Conservation (phyloP, 2,113 vertebrate genomes). For the Ptilonorhynchus violaceus region DNA sequence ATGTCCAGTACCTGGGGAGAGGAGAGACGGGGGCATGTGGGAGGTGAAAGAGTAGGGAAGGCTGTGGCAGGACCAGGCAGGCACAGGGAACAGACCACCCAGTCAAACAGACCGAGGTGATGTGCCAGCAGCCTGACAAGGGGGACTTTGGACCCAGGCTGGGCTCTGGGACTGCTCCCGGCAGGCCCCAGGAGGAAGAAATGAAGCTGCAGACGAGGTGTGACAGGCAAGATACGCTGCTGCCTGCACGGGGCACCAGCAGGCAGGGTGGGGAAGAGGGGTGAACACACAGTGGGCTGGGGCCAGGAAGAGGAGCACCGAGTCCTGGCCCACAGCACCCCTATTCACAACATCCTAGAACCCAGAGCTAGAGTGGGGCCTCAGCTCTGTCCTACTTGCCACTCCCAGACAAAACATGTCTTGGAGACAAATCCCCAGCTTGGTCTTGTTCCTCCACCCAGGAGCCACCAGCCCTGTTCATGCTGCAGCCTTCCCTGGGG, state of each 20-base stretch:
- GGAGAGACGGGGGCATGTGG: neutral
- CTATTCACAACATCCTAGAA: neutral
- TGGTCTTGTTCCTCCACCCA: neutral
- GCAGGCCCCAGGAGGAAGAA: neutral
- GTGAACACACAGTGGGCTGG: neutral
- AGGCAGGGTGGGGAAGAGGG: neutral
- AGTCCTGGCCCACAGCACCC: neutral
- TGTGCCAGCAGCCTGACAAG: neutral
- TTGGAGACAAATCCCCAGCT: neutral
- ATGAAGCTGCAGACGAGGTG: neutral
- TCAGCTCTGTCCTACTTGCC: neutral
- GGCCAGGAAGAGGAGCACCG: neutral
- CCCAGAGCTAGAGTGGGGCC: neutral
- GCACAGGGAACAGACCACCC: neutral
- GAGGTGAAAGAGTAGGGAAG: neutral
- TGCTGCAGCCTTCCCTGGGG: neutral
- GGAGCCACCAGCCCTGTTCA: neutral
- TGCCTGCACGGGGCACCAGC: neutral
- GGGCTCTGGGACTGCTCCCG: neutral
- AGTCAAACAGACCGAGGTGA: neutral
- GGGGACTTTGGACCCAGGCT: neutral
- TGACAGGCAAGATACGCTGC: neutral
- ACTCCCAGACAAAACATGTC: neutral
- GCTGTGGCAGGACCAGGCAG: neutral
- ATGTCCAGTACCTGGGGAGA: slow-evolving; percentile 87